Evolutionary conservation across 1,140 invertebrate species (phyloP).

Genomic region (Drosophila oshimai): DNA sequence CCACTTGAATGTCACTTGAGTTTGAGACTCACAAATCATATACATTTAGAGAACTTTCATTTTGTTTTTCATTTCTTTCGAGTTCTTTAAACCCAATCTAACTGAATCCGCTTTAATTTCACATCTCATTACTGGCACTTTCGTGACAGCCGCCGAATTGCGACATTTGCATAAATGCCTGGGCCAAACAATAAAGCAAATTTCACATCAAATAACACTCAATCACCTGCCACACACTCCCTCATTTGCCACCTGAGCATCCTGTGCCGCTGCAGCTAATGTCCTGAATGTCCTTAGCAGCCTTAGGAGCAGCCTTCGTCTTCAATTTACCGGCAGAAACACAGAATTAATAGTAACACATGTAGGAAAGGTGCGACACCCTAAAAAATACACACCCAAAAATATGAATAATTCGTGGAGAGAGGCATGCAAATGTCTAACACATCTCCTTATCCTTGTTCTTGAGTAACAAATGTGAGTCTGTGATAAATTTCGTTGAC

Average conservation of each 20-base stretch:
- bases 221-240: conserved; percentile 52
- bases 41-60: not conserved
- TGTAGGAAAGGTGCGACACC: conserved; percentile 5
- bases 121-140: conserved; percentile 14
- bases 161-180: conserved; percentile 59
- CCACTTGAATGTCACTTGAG: no score
- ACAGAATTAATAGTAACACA: conserved; percentile 37
- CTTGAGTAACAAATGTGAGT: conserved; percentile 64
- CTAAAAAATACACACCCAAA: conserved; percentile 23
- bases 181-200: conserved; percentile 29
- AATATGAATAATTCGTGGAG: conserved; percentile 72
- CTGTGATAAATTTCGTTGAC: conserved; percentile 72
- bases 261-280: not conserved
- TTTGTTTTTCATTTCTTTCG: not conserved
- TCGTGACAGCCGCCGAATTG: conserved; percentile 37
- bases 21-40: not conserved
- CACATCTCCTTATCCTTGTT: not conserved
- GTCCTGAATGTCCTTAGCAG: conserved; percentile 1
- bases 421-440: conserved; percentile 59
- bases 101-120: conserved; percentile 3
- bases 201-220: conserved; percentile 69
- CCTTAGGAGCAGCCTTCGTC: conserved; percentile 14
- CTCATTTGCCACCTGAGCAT: not conserved
- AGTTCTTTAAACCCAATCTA: not conserved
- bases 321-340: conserved; percentile 17